Base-by-base conservation (phyloP, 2,797 vertebrate species). In the Spheniscus humboldti region DNA sequence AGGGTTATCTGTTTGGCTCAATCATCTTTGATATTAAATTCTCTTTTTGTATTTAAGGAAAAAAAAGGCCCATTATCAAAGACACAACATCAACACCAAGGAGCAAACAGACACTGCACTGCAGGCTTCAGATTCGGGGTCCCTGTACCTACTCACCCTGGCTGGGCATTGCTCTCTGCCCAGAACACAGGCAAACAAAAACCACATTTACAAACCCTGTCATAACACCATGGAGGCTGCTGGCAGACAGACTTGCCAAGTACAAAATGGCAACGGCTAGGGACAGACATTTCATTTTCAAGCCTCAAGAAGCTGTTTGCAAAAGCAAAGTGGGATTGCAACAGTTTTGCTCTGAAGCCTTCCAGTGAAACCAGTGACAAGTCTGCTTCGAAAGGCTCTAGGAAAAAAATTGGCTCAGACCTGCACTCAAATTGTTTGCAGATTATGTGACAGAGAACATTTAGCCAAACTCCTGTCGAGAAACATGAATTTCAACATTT, bases 201-300 rank as follows among this genome's bases (percentile, higher is more conserved):
- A 2, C 6, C 69, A 30, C 64, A 16, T 48, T 71, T 45, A 53
- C 62, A 92, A 86, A 88, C 47, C 35, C 78, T 8, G 4, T 28
- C 25, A 0, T 12, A 41, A 69, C 39, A 30, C 30, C 68, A 12
- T 2, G 17, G 37, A 80, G 37, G 55, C 35, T 91, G 81, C 66
- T 72, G 50, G 39, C 71, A 87, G 72, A 68, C 33, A 20, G 31
- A 39, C 25, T n/a, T 62, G 33, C 45, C 72, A 59, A 84, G 39
- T 11, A 53, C 56, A 55, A 71, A 73, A 75, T 1, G 3, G 73
- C 27, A 81, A 27, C 2, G 7, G 62, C 79, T 83, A 62, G 10
- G 45, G 57, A 80, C 62, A 90, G 66, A 25, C 43, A 35, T 74
- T 74, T 78, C 20, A 60, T 88, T 94, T 90, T 37, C 69, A 86